These are phyloP conservation scores for Bolinopsis microptera DNA, from an alignment of 37 sponge, comb jelly and placozoan genomes.

Conservation along the genomic window DNA sequence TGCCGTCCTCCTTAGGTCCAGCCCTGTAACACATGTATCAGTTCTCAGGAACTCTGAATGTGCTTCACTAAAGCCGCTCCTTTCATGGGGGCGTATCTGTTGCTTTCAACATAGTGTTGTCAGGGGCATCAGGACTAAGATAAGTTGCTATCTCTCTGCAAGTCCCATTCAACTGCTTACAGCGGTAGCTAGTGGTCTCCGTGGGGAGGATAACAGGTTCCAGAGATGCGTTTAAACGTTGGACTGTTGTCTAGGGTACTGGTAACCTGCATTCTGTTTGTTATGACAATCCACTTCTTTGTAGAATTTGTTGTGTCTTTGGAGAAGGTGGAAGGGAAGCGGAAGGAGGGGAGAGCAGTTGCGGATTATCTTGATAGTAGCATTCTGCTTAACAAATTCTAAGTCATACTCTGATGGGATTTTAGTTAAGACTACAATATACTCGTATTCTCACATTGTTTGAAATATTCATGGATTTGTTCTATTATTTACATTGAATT, in stretches of 20 bases:
- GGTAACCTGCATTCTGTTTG: neutral
- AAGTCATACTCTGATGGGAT: too few species aligned
- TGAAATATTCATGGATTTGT: too few species aligned
- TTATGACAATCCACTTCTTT: neutral
- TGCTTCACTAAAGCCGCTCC: neutral
- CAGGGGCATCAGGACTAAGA: slow-evolving; percentile 36
- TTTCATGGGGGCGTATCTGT: slow-evolving; percentile 12
- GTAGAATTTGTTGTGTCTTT: slow-evolving; percentile 42
- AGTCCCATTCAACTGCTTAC: slow-evolving; percentile 44
- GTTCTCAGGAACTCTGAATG: slow-evolving; percentile 45
- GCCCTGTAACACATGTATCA: slow-evolving; percentile 62
- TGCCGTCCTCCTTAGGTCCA: slow-evolving; percentile 20
- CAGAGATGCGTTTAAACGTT: neutral
- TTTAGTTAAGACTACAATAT: too few species aligned
- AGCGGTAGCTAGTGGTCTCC: neutral
- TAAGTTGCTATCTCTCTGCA: slow-evolving; percentile 35
- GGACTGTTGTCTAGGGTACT: neutral
- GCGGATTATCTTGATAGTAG: neutral
- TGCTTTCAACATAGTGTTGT: slow-evolving; percentile 26
- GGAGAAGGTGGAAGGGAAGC: slow-evolving; percentile 9
- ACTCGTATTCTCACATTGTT: too few species aligned
- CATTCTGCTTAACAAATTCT: too few species aligned
- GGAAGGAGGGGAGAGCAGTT: neutral
- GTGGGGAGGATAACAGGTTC: slow-evolving; percentile 1
- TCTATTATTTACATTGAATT: too few species aligned